Percentiles rank a stretch among this genome's conserved stretches.
These are phyloP conservation scores for Callithrix jacchus DNA, from an alignment of 2,113 vertebrate genomes.

Conservation along the genomic window DNA sequence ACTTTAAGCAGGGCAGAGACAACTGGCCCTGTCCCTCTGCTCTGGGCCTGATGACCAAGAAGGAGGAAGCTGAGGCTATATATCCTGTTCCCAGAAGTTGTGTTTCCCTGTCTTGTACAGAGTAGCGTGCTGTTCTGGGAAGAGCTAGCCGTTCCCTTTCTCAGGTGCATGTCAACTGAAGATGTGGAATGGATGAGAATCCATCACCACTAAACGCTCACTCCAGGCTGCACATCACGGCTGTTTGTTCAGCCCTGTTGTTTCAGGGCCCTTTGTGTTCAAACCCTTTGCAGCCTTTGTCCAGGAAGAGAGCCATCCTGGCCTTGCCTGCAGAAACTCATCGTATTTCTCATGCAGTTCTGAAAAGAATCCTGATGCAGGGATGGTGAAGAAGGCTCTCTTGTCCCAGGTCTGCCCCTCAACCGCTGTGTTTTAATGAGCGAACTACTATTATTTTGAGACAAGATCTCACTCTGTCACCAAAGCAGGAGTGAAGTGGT, in stretches of 20 bases:
- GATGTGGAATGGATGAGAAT: neutral
- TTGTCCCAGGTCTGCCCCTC: neutral
- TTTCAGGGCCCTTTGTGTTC: neutral
- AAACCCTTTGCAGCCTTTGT: neutral
- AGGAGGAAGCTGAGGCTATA: neutral
- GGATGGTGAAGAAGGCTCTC: neutral
- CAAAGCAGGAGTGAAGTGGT: too few species aligned
- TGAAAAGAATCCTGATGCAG: neutral
- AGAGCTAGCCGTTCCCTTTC: neutral
- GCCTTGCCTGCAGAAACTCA: neutral
- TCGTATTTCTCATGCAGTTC: neutral
- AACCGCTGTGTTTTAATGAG: neutral
- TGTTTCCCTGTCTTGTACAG: neutral
- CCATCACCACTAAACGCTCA: too few species aligned
- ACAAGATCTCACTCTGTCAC: too few species aligned
- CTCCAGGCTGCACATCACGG: neutral
- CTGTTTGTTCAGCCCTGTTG: neutral
- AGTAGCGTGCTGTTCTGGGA: accelerated
- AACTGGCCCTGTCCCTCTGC: neutral
- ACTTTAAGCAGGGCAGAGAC: neutral
- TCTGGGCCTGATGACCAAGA: neutral
- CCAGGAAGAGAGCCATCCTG: neutral
- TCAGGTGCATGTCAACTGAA: neutral
- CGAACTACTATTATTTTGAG: too few species aligned
- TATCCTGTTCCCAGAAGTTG: neutral